Evolutionary conservation across 2,888 invertebrate species (phyloP), one percentile per base, ranked within the genome.

Genomic region (Papilio gigon): DNA sequence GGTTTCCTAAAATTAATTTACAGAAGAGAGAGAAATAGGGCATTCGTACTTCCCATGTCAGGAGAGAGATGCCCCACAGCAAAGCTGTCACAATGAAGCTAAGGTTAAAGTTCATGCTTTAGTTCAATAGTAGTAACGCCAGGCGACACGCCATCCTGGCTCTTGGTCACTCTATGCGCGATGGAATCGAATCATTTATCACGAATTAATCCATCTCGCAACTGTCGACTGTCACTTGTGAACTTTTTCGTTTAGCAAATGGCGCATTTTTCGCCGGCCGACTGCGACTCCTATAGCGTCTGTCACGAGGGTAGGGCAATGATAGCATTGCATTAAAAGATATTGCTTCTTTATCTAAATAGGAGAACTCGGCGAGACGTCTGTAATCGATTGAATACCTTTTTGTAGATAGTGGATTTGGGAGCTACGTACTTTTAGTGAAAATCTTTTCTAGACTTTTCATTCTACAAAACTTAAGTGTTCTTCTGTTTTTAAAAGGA

Each of bases 161-260:
- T 58, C 47, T 63, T 14, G 63, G 67, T 30, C 33, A 27, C 42
- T 58, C 37, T 63, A 20, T 68, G 63, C 42, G 74, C 74, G 72
- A 75, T 75, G 75, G 77, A 81, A 83, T 81, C 78, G 80, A 80
- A 77, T 78, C 82, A 86, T 88, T 86, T 86, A 87, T 88, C 87
- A 86, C 76, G 76, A 78, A 84, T 86, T 84, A 86, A 87, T 87
- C 86, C 83, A 82, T 84, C 82, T 79, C 73, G 73, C 74, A 79
- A 81, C 79, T 80, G 77, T 76, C 77, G 76, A 80, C 83, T 86
- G 86, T 84, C 87, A 82, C 78, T 84, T 77, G 79, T 77, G 78
- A 83, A 85, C 81, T 86, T 85, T 86, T 84, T 84, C 83, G 84
- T 83, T 86, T 84, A 84, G 76, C 76, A 80, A 81, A 82, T 81